Base-by-base conservation (phyloP, 2,113 vertebrate species). In the Casuarius casuarius region DNA sequence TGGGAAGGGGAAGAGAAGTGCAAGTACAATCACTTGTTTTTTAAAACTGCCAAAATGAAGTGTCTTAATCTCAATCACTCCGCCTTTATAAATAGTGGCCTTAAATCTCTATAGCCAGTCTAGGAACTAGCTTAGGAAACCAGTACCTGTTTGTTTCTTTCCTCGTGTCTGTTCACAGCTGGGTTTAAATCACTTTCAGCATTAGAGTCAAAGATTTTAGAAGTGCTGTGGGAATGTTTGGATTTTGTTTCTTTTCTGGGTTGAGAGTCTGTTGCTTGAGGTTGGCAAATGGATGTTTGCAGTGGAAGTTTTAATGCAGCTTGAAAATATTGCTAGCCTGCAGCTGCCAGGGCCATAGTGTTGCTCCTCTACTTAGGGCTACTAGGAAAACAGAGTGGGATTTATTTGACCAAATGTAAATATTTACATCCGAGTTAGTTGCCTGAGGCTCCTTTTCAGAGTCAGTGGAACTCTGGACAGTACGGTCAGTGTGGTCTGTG, bases 181-280 rank as follows among this genome's bases (percentile, higher is more conserved):
- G 17, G 76, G 46, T 90, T 94, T 90, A 71, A 91, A 65, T 68
- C 73, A 68, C 82, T 85, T 83, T 91, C 46, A 67, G 10, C n/a
- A 21, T 79, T 87, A 56, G 35, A 85, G 59, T 79, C 12, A 76
- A 92, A 80, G 71, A 33, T 51, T 91, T 87, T 84, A 89, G 77
- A 93, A 95, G 59, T 59, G 22, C 46, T 51, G 1, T 65, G 68
- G 46, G 66, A 77, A 68, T 28, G 33, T 51, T 84, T 92, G 51
- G 35, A 35, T 92, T 91, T 82, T 84, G 26, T 89, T 90, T 93
- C n/a, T 92, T 92, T 87, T 72, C 38, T 89, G 77, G 22, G 38
- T n/a, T 82, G 35, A 84, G 61, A 15, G 12, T 70, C 23, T 67
- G 61, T 66, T 78, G 38, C 38, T 78, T 63, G n/a, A 61, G 40